A percentile compares a stretch with the other conserved stretches of the same genome.
phyloP scores from a whole-genome alignment of 2,888 invertebrate species.

The Isoperla grammatica region DNA sequence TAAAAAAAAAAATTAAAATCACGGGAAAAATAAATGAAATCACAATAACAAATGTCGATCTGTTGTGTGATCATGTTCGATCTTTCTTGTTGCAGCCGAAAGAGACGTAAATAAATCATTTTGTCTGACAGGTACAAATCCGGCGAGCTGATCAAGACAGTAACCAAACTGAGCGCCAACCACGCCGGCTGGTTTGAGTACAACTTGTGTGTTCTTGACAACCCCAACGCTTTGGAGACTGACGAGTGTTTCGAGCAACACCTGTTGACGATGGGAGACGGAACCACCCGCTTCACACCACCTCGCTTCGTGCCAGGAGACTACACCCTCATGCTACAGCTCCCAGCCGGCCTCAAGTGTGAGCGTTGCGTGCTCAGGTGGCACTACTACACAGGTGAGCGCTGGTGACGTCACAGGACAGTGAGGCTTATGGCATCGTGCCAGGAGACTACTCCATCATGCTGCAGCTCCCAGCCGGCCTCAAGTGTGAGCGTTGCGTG shows the following conservation, averaged over 20 bases:
- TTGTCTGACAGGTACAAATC: constrained; percentile 39
- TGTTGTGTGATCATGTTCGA: no score
- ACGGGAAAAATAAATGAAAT: no score
- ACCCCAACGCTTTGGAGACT: constrained; percentile 34
- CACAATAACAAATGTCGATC: no score
- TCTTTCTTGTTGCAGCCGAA: no score
- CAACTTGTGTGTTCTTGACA: constrained; percentile 35
- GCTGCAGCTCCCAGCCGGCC: no score
- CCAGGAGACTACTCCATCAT: no score
- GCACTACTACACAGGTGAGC: constrained; percentile 49
- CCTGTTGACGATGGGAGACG: constrained; percentile 26
- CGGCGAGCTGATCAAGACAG: constrained; percentile 38
- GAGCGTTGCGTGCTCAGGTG: constrained; percentile 52
- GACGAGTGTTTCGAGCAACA: constrained; percentile 37
- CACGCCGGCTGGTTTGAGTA: constrained; percentile 41
- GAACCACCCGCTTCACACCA: constrained; percentile 35
- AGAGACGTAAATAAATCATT: no score
- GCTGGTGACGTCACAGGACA: no score
- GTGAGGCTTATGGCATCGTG: no score
- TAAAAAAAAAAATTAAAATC: no score
- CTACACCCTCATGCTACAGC: constrained; percentile 36
- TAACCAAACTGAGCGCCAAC: constrained; percentile 42
- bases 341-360: constrained; percentile 48
- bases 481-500: no score
- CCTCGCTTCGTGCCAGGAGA: constrained; percentile 30